These are phyloP conservation scores for Knipowitschia caucasica DNA, from an alignment of 2,797 vertebrate species.

Conservation along the genomic window DNA sequence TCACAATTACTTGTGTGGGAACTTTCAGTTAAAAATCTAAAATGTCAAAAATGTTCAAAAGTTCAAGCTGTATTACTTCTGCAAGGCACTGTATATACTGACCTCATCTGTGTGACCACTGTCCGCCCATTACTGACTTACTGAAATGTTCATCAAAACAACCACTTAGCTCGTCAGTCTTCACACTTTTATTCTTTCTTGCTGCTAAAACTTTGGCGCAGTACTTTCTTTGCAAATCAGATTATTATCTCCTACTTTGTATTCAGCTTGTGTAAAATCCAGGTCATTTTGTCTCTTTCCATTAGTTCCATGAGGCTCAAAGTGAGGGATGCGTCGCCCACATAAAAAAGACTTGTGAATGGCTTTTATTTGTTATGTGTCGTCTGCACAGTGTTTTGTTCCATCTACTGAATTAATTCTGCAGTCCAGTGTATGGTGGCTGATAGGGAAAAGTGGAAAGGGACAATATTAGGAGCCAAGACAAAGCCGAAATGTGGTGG, in stretches of 20 bases:
- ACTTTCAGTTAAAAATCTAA: too few relatives aligned
- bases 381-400: constrained; percentile 63
- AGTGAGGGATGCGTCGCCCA: constrained; percentile 30
- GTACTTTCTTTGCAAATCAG: constrained; percentile 5
- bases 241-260: constrained; percentile 20
- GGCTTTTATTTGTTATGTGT: constrained; percentile 60
- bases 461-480: constrained; percentile 51
- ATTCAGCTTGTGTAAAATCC: constrained; percentile 49
- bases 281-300: constrained; percentile 42
- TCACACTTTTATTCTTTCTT: background rate
- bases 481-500: constrained; percentile 43
- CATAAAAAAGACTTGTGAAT: constrained; percentile 39
- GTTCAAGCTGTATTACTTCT: too few relatives aligned
- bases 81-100: too few relatives aligned
- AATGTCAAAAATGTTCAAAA: too few relatives aligned
- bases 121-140: too few relatives aligned
- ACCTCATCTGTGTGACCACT: too few relatives aligned
- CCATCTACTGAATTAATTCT: constrained; percentile 49
- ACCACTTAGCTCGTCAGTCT: background rate
- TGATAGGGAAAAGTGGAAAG: constrained; percentile 47
- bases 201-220: background rate
- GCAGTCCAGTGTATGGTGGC: constrained; percentile 41
- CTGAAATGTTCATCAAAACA: background rate
- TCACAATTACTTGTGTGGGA: too few relatives aligned
- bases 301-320: constrained; percentile 42